Evolutionary conservation across 1,140 invertebrate species (phyloP), one percentile per base, ranked within the genome.

Genomic region (Drosophila rhopaloa): DNA sequence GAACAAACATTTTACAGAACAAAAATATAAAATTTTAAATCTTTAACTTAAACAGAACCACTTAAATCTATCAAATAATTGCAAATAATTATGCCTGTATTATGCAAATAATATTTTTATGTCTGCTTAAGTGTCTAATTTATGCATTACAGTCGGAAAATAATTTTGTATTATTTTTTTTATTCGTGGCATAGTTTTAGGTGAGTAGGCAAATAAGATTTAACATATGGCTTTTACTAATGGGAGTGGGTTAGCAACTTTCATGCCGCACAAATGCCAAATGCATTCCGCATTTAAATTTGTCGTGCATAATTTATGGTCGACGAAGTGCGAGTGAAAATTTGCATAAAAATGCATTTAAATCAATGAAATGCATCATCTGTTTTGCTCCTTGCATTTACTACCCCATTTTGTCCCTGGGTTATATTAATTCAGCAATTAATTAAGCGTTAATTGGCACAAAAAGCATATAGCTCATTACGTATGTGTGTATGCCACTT

Each of bases 391-490:
- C 46, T 50, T 37, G 29, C 60, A 13, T 2, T 35, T 41, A 32
- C 66, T 62, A 60, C 60, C 65, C 51, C 29, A 4, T 61, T 63
- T 72, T 59, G 66, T 47, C 66, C 10, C 9, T 27, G 67, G 43
- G 50, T 48, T 71, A 82, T 67, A 83, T 82, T 76, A 79, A 79
- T 88, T 79, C 62, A 79, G 79, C 83, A 88, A 79, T 86, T 88
- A 86, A 86, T 86, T 83, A 86, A 82, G 58, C 56, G 83, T 86
- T 86, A 86, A 86, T 86, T 86, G 81, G 76, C 79, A 77, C 67
- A 62, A 88, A 88, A 79, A 63, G 82, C 62, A 63, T 48, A 60
- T 54, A 79, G 81, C 81, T 89, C 81, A 86, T 86, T 88, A 89
- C 73, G 71, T 60, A 83, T 76, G 63, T 61, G 71, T 58, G 70